Percentiles rank a stretch among this genome's conserved stretches.
phyloP scores from a whole-genome alignment of 2,113 vertebrate genomes.

The Mionectes macconnelli region DNA sequence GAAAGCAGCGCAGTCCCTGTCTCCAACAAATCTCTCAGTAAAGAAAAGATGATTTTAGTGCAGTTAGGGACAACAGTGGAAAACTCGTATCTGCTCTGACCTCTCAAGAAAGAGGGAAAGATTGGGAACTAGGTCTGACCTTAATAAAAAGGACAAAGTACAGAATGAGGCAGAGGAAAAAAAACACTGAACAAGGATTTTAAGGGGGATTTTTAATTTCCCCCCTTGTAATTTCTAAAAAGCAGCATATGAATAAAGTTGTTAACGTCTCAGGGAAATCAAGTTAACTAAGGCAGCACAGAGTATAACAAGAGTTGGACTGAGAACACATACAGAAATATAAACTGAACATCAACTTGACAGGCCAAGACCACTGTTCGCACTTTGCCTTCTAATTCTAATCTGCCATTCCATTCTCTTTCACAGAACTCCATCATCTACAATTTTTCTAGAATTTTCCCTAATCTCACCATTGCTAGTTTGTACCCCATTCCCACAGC shows the following conservation, averaged over 20 bases:
- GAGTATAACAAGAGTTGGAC: background rate
- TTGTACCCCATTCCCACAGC: background rate
- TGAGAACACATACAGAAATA: background rate
- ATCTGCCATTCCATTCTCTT: background rate
- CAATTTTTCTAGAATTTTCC: background rate
- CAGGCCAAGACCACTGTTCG: background rate
- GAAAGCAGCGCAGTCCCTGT: background rate
- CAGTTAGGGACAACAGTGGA: background rate
- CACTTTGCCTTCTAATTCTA: background rate
- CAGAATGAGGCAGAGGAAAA: background rate
- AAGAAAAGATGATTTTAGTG: background rate
- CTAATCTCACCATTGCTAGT: background rate
- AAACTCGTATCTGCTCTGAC: background rate
- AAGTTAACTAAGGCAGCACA: background rate
- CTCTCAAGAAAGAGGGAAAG: background rate
- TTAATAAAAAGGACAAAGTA: background rate
- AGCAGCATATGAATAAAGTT: background rate
- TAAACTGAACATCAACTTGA: background rate
- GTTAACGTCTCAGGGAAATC: background rate
- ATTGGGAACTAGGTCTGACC: background rate
- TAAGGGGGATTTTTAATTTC: background rate
- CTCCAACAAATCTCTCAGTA: background rate
- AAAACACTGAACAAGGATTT: background rate
- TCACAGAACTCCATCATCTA: background rate
- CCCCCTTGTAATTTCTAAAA: background rate